Base-by-base conservation (phyloP, 2,113 vertebrate genomes). In the Buteo buteo region DNA sequence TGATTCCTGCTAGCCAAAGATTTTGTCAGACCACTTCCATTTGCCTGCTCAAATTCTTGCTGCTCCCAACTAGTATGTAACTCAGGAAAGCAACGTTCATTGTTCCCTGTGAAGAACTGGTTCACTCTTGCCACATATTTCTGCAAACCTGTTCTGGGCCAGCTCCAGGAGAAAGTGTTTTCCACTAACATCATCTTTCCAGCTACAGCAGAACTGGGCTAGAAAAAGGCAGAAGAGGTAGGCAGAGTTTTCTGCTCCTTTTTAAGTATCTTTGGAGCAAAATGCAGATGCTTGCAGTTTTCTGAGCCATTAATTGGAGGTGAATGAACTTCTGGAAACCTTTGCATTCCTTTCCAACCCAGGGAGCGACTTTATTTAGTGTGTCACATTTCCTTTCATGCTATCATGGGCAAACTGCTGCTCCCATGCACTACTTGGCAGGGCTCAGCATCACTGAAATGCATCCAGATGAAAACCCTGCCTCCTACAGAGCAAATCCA, bases 81-180 rank as follows among this genome's bases (percentile, higher is more conserved):
- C 57, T 50, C 0, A 0, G 71, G 77, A 62, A 66, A 82, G 66
- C 38, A n/a, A 16, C 2, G 0, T 55, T 76, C 57, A 14, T 45
- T 88, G 66, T 62, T 82, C 34, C 88, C 62, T 26, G 40, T 29
- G 25, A 69, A 66, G 77, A 96, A 66, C 91, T 91, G 88, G 88
- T 96, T 96, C 28, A 0, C 13, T 91, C 93, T 62, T 57, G 47
- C 34, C 26, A 25, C 81, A 71, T 83, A 62, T 28, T 86, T 91
- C 85, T 89, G 50, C 57, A 95, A 91, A 93, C 88, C 71, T 89
- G 95, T 57, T 66, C 66, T 47, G 34, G 50, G 71, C 15, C 61
- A 44, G 50, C 61, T 79, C 19, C 20, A 50, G 71, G 83, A 81
- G 6, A 10, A 28, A 45, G 45, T 1, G 4, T 61, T 91, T 78